Conservation (phyloP, 2,113 vertebrate genomes). For the Empidonax alnorum region DNA sequence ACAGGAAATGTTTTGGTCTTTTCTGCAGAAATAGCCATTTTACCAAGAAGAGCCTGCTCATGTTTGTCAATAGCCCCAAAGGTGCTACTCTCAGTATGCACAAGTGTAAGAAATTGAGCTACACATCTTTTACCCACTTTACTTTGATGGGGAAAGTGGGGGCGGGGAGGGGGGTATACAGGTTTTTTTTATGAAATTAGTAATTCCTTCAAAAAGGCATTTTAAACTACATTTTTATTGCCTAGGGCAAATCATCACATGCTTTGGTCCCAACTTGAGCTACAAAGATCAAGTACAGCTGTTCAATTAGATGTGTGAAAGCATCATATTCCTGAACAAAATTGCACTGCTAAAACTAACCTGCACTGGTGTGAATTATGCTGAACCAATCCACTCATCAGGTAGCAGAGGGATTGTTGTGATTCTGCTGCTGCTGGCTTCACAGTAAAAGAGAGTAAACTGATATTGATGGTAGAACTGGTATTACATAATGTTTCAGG, state of each 20-base stretch:
- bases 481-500: neutral
- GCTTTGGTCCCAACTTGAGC: neutral
- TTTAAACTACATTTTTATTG: neutral
- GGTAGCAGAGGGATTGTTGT: neutral
- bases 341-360: neutral
- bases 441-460: neutral
- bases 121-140: neutral
- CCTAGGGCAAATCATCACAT: neutral
- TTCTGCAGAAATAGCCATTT: neutral
- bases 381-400: neutral
- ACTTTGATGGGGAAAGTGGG: neutral
- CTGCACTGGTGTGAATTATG: neutral
- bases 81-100: neutral
- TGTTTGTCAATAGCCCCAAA: neutral
- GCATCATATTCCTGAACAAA: neutral
- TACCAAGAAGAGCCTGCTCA: neutral
- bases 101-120: neutral
- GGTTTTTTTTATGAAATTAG: neutral
- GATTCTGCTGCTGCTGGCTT: neutral
- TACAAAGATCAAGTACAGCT: neutral
- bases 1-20: neutral
- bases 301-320: neutral
- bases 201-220: neutral
- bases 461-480: neutral
- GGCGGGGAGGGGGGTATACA: fast-evolving